A percentile compares a stretch with the other conserved stretches of the same genome.
These are phyloP conservation scores for Rutilus rutilus DNA, from an alignment of 2,113 vertebrate species.

Conservation along the genomic window DNA sequence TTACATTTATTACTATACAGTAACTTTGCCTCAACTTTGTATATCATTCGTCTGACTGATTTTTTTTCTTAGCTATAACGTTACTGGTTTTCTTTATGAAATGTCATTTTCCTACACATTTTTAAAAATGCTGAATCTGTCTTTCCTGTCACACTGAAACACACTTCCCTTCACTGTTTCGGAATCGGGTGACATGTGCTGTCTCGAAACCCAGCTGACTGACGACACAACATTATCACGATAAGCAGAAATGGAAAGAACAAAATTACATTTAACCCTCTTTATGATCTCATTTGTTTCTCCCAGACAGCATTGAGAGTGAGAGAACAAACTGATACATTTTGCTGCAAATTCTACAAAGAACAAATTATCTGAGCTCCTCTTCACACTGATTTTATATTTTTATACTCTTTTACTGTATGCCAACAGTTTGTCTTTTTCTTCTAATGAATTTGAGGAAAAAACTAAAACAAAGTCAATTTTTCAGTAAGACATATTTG, in stretches of 20 bases:
- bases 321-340: not conserved
- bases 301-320: not conserved
- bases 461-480: not conserved
- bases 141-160: not conserved
- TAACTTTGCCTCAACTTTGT: not conserved
- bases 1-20: not conserved
- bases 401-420: not conserved
- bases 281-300: not conserved
- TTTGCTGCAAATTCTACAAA: not conserved
- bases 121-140: not conserved
- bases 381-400: not conserved
- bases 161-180: not conserved
- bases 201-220: not conserved
- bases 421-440: not conserved
- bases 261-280: not conserved
- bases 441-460: not conserved
- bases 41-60: not conserved
- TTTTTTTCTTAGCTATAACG: not conserved
- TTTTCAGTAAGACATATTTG: not conserved
- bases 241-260: not conserved
- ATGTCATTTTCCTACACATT: not conserved
- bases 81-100: not conserved
- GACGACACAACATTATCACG: not conserved
- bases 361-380: not conserved
- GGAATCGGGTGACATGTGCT: not conserved